Base-by-base conservation (phyloP, 2,888 invertebrate genomes). In the Sminthurinus aureus region DNA sequence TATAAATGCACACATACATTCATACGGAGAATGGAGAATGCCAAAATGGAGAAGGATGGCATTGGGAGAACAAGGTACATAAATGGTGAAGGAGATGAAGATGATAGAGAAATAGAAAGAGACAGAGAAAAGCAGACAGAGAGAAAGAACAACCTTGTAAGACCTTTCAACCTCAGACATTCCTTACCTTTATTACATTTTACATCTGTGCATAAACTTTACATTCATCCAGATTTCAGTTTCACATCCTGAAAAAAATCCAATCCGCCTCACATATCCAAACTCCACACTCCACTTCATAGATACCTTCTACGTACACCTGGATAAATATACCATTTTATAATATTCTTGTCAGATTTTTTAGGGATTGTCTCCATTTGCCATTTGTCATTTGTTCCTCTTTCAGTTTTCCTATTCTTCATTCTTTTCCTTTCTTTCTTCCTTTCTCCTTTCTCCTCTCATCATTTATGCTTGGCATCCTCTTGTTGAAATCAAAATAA, bases 141-240 rank as follows among this genome's bases (percentile, higher is more conserved):
- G 18, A 58, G 58, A 2, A 58, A 58, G 58, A 58, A 58, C 2
- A 18, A 58, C 13, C 58, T 38, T 69, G 73, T 73, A 58, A 73
- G 24, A 73, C 73, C 73, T 73, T 73, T 73, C 73, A 73, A 73
- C 24, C 26, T 26, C 15, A 58, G 24, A 24, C 22, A 73, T 73
- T 73, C 73, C 38, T 73, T 73, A 73, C 73, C 73, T 73, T 73
- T 73, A 73, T 73, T 73, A 73, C 73, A 15, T 8, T 73, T 73
- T 24, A 58, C 58, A 58, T 58, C 73, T 69, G 22, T 69, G 20
- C 12, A 22, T 73, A 73, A 24, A 69, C 24, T 22, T 24, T 73
- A 73, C 38, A 69, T 24, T 58, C 58, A 15, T 18, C 58, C 58
- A 58, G 13, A 11, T 58, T 18, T 11, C 58, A 58, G 13, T 3